Conservation (phyloP, 2,888 invertebrate genomes). For the Hybos culiciformis region DNA sequence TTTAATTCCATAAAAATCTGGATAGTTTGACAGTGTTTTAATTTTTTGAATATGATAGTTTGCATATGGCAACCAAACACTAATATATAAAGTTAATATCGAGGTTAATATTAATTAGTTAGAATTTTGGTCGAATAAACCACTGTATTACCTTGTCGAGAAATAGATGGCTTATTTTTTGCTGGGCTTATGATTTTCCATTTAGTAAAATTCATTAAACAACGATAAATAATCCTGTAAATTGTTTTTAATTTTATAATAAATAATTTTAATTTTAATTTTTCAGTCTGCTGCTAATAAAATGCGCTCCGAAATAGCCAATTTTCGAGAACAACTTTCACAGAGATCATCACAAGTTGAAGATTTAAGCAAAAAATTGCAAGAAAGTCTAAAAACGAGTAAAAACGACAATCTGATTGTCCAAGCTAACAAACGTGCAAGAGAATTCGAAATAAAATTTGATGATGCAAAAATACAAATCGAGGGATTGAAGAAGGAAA, state of each 20-base stretch:
- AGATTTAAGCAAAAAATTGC: constrained; percentile 54
- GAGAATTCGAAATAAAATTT: constrained; percentile 54
- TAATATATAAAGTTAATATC: no score
- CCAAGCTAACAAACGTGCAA: constrained; percentile 49
- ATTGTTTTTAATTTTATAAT: background rate
- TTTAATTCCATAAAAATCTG: background rate
- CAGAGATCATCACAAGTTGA: constrained; percentile 51
- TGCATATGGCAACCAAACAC: no score
- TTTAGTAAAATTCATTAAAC: no score
- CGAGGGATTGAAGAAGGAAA: constrained; percentile 53
- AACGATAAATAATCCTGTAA: no score
- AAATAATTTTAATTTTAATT: background rate
- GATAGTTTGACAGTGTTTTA: no score
- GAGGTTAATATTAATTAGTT: no score
- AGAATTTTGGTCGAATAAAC: no score
- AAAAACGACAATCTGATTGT: constrained; percentile 43
- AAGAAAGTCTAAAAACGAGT: constrained; percentile 45
- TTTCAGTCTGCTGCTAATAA: constrained; percentile 1
- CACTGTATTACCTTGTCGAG: no score
- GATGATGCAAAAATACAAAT: constrained; percentile 50
- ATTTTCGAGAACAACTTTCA: constrained; percentile 45
- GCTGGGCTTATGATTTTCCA: no score
- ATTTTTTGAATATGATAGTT: no score
- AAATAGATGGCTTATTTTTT: no score
- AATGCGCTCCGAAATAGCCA: constrained; percentile 44